Percentiles rank a stretch among this genome's conserved stretches.
Conservation (phyloP, 2,888 invertebrate genomes). For the Dione juno region DNA sequence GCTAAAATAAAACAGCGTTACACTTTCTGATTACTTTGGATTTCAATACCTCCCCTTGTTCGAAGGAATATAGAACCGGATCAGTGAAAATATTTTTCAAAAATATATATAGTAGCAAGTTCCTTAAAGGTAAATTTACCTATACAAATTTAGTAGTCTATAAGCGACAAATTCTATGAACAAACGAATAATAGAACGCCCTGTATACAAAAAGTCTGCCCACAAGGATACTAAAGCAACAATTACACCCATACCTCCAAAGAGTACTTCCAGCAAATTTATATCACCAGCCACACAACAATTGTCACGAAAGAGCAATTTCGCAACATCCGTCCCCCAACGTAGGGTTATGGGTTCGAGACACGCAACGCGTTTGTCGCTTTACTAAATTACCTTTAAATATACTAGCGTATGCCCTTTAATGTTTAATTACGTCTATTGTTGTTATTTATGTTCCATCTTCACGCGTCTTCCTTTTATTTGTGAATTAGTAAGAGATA, state of each 20-base stretch:
- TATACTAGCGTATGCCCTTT: conserved; percentile 8
- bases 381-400: conserved; percentile 19
- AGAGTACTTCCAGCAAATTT: conserved; percentile 5
- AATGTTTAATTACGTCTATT: not conserved
- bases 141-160: no score
- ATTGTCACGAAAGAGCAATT: conserved; percentile 23
- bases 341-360: not conserved
- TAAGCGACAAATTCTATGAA: no score
- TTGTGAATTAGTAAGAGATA: no score
- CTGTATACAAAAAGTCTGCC: not conserved
- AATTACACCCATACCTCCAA: not conserved
- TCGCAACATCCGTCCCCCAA: conserved; percentile 8
- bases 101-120: no score
- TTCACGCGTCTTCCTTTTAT: no score
- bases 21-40: no score
- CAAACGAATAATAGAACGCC: not conserved
- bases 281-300: conserved; percentile 14
- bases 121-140: no score
- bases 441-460: not conserved
- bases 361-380: conserved; percentile 4
- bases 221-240: not conserved
- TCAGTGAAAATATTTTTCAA: no score
- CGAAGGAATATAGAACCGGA: no score
- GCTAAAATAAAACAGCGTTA: no score
- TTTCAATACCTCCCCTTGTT: no score